Base-by-base conservation (phyloP, 2,888 invertebrate genomes). In the Oscheius sp. region DNA sequence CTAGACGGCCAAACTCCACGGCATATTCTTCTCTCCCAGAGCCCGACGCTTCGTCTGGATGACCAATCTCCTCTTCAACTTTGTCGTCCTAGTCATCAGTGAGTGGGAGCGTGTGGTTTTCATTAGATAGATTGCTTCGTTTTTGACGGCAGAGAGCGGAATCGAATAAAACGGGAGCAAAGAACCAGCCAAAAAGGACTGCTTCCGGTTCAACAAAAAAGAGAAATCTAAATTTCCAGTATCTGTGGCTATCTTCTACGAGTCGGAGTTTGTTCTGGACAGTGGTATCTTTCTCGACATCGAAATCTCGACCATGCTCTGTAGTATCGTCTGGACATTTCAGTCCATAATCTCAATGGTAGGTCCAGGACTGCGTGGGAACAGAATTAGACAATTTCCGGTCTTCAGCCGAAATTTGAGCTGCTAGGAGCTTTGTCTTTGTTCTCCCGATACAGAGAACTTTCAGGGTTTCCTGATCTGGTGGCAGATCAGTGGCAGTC, bases 281-380 rank as follows among this genome's bases (percentile, higher is more conserved):
- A 50, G 37, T 47, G 68, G 47, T 35, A 62, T 51, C 47, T 47
- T 42, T 35, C 29, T 53, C 21, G 68, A 74, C 68, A 59, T 74
- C 10, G 74, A 68, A 48, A 68, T 68, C 9, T 74, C 74, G 1
- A 74, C 74, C 9, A 59, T 74, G 48, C 32, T 74, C 3, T 74
- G 74, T 21, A 35, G 48, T 9, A 74, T 74, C 5, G 35, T 68
- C 10, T 74, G 74, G 74, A 68, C 50, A 2, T 21, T 68, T 1
- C 74, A 74, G 35, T 58, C 68, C 1, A 47, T 74, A 7, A 74
- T 74, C 29, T 74, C 68, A 2, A 66, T 74, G 74, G 74, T 74
- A 9, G 29, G 59, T 51, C 51, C 13, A 11, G 11, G n/a, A 21
- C 48, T 50, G 48, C 32, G 65, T 48, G 50, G 35, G n/a, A 21